Percentiles rank a stretch among this genome's conserved stretches.
These are phyloP conservation scores for Xerus rutilus DNA, from an alignment of 2,797 vertebrate species.

Conservation along the genomic window DNA sequence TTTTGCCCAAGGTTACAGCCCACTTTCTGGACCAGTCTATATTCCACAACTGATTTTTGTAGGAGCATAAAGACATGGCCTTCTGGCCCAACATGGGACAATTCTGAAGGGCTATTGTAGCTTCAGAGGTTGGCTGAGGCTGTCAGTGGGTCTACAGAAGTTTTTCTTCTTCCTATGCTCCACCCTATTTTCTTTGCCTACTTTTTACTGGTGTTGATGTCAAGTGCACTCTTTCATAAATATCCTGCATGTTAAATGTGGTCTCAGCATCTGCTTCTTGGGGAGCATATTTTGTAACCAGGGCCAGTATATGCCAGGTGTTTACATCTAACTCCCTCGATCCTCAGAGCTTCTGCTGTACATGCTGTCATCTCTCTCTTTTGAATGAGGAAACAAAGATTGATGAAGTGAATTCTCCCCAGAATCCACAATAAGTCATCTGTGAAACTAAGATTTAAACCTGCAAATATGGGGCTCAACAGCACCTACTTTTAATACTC, in stretches of 20 bases:
- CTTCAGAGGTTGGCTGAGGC: background rate
- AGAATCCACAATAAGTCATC: background rate
- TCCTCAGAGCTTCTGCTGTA: background rate
- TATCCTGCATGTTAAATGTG: background rate
- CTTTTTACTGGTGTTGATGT: background rate
- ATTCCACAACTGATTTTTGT: background rate
- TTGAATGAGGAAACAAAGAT: background rate
- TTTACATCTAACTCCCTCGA: background rate
- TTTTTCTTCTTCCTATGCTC: too few relatives aligned
- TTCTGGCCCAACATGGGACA: background rate
- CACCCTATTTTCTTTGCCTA: background rate
- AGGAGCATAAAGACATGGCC: background rate
- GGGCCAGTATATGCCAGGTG: background rate
- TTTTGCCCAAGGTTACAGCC: background rate
- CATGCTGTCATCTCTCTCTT: background rate
- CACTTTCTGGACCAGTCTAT: background rate
- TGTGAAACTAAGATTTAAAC: background rate
- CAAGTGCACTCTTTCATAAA: background rate
- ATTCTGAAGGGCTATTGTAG: background rate
- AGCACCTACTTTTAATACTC: background rate
- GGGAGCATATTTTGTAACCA: accelerated
- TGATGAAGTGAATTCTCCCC: background rate
- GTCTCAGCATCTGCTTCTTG: background rate
- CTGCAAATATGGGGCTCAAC: background rate
- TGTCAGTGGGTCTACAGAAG: accelerated